Percentiles rank a stretch among this genome's conserved stretches.
Conservation (phyloP, 2,888 invertebrate species). For the Eueremaeus valkanovi region DNA sequence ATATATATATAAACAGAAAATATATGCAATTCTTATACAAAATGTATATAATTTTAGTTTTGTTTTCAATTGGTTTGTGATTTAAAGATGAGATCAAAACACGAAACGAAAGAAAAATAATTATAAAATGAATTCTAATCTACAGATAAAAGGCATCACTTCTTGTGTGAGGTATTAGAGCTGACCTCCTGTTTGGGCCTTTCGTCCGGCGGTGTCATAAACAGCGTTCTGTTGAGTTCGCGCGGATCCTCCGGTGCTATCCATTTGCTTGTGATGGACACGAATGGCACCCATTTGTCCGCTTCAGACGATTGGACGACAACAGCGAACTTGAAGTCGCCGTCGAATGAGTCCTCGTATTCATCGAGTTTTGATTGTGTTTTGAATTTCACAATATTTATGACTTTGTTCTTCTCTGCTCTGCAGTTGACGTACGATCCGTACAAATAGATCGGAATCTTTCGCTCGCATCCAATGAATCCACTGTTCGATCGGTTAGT, state of each 20-base stretch:
- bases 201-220: conserved; percentile 1
- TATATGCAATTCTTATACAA: conserved; percentile 1
- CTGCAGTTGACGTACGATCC: conserved; percentile 22
- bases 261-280: conserved; percentile 8
- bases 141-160: conserved; percentile 1
- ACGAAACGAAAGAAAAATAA: too few species aligned
- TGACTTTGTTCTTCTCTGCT: conserved; percentile 28
- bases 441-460: conserved; percentile 14
- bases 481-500: too few species aligned
- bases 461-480: not conserved
- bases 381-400: conserved; percentile 22
- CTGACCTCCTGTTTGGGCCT: conserved; percentile 14
- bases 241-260: conserved; percentile 22
- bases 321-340: conserved; percentile 1
- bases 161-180: conserved; percentile 1
- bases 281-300: conserved; percentile 13
- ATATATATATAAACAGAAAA: conserved; percentile 1
- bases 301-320: not conserved
- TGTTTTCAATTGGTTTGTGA: not conserved
- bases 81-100: conserved; percentile 10
- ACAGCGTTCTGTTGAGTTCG: not conserved
- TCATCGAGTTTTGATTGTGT: conserved; percentile 14
- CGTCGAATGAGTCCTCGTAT: not conserved
- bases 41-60: not conserved
- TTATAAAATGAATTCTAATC: not conserved